Conservation (phyloP, 1,140 invertebrate genomes). For the Drosophila pectinifera region DNA sequence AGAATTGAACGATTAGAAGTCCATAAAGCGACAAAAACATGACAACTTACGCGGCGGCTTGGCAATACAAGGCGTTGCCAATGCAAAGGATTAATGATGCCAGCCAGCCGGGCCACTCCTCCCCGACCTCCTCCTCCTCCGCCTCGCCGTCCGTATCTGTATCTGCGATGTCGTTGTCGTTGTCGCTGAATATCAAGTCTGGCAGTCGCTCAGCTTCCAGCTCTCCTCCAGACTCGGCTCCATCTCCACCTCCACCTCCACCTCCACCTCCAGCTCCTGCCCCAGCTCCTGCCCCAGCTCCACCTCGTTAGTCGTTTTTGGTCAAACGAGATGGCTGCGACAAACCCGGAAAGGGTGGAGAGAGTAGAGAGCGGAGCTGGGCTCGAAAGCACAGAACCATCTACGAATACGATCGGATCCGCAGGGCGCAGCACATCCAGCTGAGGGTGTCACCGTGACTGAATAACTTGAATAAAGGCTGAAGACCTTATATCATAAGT, state of each 20-base stretch:
- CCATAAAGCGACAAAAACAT: constrained; percentile 85
- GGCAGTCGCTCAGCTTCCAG: constrained; percentile 68
- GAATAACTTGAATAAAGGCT: too few relatives aligned
- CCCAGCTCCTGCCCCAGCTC: constrained; percentile 27
- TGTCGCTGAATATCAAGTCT: constrained; percentile 70
- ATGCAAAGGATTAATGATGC: constrained; percentile 83
- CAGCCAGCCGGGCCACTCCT: background rate
- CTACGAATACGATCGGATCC: constrained; percentile 55
- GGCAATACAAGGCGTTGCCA: constrained; percentile 72
- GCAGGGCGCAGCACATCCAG: constrained; percentile 55
- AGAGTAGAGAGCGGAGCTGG: constrained; percentile 10
- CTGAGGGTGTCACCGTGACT: constrained; percentile 15
- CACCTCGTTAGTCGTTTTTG: constrained; percentile 82
- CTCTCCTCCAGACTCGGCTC: constrained; percentile 1
- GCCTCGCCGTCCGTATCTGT: constrained; percentile 14
- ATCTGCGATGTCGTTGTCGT: constrained; percentile 39
- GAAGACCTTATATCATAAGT: too few relatives aligned
- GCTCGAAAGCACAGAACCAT: constrained; percentile 26
- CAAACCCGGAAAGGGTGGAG: constrained; percentile 58
- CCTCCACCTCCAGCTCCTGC: constrained; percentile 55
- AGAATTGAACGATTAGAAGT: constrained; percentile 85
- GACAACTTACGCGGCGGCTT: constrained; percentile 78
- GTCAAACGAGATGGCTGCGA: constrained; percentile 77
- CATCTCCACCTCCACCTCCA: constrained; percentile 19
- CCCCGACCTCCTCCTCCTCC: constrained; percentile 3